A percentile compares a stretch with the other conserved stretches of the same genome.
These are phyloP conservation scores for Drosophila ogumai DNA, from an alignment of 1,140 invertebrate genomes.

Conservation along the genomic window DNA sequence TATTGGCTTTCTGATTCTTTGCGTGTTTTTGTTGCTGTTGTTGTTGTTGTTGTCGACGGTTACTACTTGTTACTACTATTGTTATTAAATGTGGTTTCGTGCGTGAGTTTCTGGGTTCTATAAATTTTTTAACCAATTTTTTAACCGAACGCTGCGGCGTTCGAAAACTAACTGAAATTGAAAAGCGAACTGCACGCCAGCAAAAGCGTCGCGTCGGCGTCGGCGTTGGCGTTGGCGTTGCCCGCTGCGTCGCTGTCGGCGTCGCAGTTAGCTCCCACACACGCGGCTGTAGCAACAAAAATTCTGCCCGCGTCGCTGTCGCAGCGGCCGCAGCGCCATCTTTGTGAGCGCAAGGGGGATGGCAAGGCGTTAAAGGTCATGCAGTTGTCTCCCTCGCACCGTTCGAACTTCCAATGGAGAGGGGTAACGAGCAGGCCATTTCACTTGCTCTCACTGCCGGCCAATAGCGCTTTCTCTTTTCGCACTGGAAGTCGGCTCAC, in stretches of 20 bases:
- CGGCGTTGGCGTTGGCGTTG: conserved; percentile 8
- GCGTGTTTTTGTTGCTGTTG: not conserved
- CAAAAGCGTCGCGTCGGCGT: conserved; percentile 64
- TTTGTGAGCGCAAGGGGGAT: conserved; percentile 62
- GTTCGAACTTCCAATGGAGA: conserved; percentile 56
- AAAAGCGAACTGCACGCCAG: conserved; percentile 73
- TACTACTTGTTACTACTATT: not conserved
- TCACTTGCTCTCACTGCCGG: not conserved
- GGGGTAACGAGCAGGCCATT: conserved; percentile 45
- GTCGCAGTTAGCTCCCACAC: conserved; percentile 38
- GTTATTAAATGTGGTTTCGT: not conserved
- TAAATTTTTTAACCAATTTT: not conserved
- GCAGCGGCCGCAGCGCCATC: conserved; percentile 63
- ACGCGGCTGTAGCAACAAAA: conserved; percentile 5
- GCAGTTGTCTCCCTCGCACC: conserved; percentile 1
- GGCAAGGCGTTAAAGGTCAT: not conserved
- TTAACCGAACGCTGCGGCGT: conserved; percentile 62
- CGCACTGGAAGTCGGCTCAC: conserved; percentile 61
- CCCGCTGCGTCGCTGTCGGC: conserved; percentile 1
- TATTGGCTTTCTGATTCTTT: not conserved
- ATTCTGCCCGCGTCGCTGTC: not conserved
- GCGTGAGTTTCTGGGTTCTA: conserved; percentile 36
- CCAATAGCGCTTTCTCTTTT: conserved; percentile 12
- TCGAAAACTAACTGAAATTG: conserved; percentile 77
- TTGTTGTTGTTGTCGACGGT: conserved; percentile 5